Evolutionary conservation across 2,888 invertebrate species (phyloP).

Genomic region (Altica lythri): DNA sequence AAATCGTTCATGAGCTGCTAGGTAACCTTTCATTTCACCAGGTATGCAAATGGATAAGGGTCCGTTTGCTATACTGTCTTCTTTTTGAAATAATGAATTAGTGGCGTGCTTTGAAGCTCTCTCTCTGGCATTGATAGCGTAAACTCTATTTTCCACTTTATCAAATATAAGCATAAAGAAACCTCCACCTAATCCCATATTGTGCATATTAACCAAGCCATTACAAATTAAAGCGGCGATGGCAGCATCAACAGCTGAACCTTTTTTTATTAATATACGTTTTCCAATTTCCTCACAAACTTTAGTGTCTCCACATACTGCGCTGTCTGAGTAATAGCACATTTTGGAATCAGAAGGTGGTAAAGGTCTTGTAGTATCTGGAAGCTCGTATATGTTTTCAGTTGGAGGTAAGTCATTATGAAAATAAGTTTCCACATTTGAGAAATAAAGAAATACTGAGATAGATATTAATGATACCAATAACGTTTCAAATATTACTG

Average conservation of each 20-base stretch:
- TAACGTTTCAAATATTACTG: too few species aligned
- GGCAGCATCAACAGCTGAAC: conserved; percentile 83
- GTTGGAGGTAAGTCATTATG: too few species aligned
- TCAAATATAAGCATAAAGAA: conserved; percentile 79
- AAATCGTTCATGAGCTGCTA: conserved; percentile 67
- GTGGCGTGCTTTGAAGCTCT: conserved; percentile 69
- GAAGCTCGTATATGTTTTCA: too few species aligned
- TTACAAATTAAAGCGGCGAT: conserved; percentile 85
- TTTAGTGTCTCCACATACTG: not conserved
- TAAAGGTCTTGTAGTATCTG: too few species aligned
- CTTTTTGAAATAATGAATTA: conserved; percentile 63
- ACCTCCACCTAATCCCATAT: conserved; percentile 80
- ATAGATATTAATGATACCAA: too few species aligned
- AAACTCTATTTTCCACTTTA: conserved; percentile 63
- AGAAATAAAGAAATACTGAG: too few species aligned
- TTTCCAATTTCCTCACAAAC: conserved; percentile 3
- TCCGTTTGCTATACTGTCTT: conserved; percentile 4
- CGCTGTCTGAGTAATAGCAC: too few species aligned
- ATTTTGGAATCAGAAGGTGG: too few species aligned
- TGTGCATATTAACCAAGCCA: conserved; percentile 78
- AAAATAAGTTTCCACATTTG: too few species aligned
- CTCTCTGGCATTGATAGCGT: conserved; percentile 75
- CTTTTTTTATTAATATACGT: conserved; percentile 66
- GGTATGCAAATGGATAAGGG: conserved; percentile 77
- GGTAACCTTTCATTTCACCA: conserved; percentile 70